Conservation (phyloP, 2,888 invertebrate genomes). For the Nezara viridula region DNA sequence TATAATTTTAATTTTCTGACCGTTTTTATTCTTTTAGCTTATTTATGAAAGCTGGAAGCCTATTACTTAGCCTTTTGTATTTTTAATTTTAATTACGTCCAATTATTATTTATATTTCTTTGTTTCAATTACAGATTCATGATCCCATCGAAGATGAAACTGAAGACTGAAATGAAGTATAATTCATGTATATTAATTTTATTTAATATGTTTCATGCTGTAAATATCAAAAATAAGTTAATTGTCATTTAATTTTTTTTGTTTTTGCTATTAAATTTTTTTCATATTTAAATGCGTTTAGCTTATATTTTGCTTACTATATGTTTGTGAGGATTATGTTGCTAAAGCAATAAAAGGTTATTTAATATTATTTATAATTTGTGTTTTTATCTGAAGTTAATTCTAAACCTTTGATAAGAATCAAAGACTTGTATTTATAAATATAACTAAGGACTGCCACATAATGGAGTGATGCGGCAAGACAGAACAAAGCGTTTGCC, state of each 20-base stretch:
- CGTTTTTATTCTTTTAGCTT: no score
- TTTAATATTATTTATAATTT: neutral
- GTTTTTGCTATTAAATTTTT: neutral
- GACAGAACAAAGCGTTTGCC: no score
- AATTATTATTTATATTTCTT: neutral
- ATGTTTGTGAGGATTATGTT: neutral
- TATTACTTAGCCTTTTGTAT: no score
- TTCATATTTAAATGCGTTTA: neutral
- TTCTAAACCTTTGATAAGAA: neutral
- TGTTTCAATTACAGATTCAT: constrained; percentile 61
- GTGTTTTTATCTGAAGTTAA: neutral
- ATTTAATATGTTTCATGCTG: neutral
- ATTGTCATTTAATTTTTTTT: neutral
- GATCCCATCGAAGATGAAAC: constrained; percentile 57
- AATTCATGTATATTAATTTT: neutral
- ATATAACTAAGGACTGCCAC: no score
- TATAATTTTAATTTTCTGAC: no score
- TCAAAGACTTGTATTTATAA: neutral
- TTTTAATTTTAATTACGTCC: neutral
- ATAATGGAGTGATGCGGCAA: no score
- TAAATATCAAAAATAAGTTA: neutral
- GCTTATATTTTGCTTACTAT: neutral
- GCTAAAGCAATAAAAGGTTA: neutral
- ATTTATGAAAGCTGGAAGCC: no score
- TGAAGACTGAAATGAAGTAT: neutral